Evolutionary conservation across 2,888 invertebrate genomes (phyloP).

Genomic region (Patella ulyssiponensis): DNA sequence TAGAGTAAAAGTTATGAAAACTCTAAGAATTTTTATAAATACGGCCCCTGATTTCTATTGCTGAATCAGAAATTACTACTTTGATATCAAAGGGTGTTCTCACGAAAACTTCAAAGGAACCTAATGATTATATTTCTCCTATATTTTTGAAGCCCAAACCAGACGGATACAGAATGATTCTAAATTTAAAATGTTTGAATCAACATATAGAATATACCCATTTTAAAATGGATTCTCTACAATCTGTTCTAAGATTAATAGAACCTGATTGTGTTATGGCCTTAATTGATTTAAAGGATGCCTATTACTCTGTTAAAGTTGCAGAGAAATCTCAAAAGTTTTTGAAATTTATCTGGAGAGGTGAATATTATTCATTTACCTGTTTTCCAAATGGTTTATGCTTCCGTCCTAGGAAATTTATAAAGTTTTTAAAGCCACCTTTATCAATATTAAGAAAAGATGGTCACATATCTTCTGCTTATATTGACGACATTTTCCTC

Average conservation of each 20-base stretch:
- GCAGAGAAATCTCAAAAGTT: slow-evolving; percentile 6
- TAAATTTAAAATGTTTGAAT: slow-evolving; percentile 29
- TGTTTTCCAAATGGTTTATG: slow-evolving; percentile 19
- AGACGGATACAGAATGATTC: slow-evolving; percentile 21
- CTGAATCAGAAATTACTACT: not conserved
- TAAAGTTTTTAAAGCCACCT: not conserved
- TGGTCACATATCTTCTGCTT: not conserved
- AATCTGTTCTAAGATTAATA: slow-evolving; percentile 19
- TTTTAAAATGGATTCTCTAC: slow-evolving; percentile 31
- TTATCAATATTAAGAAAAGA: not conserved
- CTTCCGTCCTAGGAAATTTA: not conserved
- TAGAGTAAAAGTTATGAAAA: too few relatives aligned
- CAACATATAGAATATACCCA: slow-evolving; percentile 18
- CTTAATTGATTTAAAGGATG: slow-evolving; percentile 25
- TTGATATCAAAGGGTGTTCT: slow-evolving; percentile 1
- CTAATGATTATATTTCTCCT: slow-evolving; percentile 29
- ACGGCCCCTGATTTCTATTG: not conserved
- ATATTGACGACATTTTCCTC: slow-evolving; percentile 20
- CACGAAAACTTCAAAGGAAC: not conserved
- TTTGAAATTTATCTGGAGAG: slow-evolving; percentile 26
- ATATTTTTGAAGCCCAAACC: slow-evolving; percentile 25
- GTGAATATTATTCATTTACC: slow-evolving; percentile 19
- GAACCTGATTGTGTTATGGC: slow-evolving; percentile 20
- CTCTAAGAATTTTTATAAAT: too few relatives aligned
- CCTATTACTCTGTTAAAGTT: slow-evolving; percentile 26